Evolutionary conservation across 2,888 invertebrate species (phyloP).

Genomic region (Rhaphigaster nebulosa): DNA sequence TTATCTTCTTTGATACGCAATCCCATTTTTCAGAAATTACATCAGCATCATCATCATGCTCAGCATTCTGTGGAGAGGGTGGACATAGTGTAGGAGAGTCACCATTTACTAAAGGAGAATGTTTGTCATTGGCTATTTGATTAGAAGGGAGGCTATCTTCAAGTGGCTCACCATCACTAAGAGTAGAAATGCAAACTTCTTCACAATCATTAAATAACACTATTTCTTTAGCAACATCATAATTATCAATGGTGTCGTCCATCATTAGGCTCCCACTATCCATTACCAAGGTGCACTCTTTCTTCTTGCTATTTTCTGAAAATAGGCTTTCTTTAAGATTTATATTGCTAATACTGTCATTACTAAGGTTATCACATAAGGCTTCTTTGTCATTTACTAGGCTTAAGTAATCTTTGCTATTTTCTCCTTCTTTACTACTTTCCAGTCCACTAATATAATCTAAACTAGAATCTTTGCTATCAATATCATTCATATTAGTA

Average conservation of each 20-base stretch:
- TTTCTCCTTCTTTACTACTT: slow-evolving; percentile 34
- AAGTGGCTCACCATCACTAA: slow-evolving; percentile 23
- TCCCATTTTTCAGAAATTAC: slow-evolving; percentile 42
- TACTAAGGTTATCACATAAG: slow-evolving; percentile 32
- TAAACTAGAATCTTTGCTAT: slow-evolving; percentile 50
- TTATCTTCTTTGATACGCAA: slow-evolving; percentile 49
- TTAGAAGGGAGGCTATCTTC: slow-evolving; percentile 12
- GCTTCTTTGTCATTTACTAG: slow-evolving; percentile 38
- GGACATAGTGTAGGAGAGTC: not conserved
- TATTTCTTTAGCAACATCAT: slow-evolving; percentile 55
- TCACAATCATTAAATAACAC: slow-evolving; percentile 55
- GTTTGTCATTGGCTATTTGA: slow-evolving; percentile 32
- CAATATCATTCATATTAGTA: slow-evolving; percentile 33
- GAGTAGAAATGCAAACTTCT: slow-evolving; percentile 50
- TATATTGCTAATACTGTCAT: slow-evolving; percentile 13
- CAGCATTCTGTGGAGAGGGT: not conserved
- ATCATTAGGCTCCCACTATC: not conserved
- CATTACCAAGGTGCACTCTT: not conserved
- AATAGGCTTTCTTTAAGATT: slow-evolving; percentile 10
- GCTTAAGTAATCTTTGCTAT: slow-evolving; percentile 42
- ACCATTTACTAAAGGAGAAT: slow-evolving; percentile 37
- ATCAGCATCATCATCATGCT: slow-evolving; percentile 49
- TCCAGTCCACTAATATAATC: slow-evolving; percentile 50
- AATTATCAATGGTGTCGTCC: slow-evolving; percentile 50
- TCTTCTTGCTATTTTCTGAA: slow-evolving; percentile 3